phyloP scores from a whole-genome alignment of 2,888 invertebrate species.

The Melikaiella ostensackeni region DNA sequence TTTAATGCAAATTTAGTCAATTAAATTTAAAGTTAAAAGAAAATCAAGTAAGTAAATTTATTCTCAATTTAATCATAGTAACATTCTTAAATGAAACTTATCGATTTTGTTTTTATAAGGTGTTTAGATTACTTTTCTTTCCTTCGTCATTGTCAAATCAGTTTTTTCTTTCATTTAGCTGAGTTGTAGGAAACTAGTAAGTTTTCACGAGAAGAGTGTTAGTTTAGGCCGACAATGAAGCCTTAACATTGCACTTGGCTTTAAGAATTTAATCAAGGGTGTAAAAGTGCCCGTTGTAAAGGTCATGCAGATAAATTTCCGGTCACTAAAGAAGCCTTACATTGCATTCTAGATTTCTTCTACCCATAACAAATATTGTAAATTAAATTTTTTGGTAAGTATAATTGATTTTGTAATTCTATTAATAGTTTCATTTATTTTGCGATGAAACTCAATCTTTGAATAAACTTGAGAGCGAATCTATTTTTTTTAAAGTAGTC shows the following conservation, averaged over 20 bases:
- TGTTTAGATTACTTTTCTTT: not conserved
- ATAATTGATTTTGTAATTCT: too few relatives aligned
- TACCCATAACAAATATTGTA: not conserved
- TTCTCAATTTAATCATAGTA: too few relatives aligned
- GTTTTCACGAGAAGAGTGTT: slow-evolving; percentile 42
- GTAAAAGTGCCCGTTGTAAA: slow-evolving; percentile 33
- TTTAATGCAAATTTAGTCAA: too few relatives aligned
- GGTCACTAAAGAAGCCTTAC: slow-evolving; percentile 49
- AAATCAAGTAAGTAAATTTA: too few relatives aligned
- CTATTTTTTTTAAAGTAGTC: too few relatives aligned
- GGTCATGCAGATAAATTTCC: slow-evolving; percentile 48
- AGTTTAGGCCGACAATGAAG: slow-evolving; percentile 62
- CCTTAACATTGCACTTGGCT: slow-evolving; percentile 59
- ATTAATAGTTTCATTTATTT: too few relatives aligned
- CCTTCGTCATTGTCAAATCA: not conserved
- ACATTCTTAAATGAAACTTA: too few relatives aligned
- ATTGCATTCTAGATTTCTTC: slow-evolving; percentile 21
- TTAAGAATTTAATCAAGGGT: slow-evolving; percentile 67
- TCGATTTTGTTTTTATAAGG: too few relatives aligned
- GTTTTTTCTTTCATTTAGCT: not conserved
- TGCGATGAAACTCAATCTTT: too few relatives aligned
- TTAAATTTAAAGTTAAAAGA: too few relatives aligned
- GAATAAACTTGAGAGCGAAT: too few relatives aligned
- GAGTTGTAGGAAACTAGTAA: not conserved
- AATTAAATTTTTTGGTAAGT: not conserved